Conservation (phyloP, 2,888 invertebrate genomes). For the Desoria tigrina region DNA sequence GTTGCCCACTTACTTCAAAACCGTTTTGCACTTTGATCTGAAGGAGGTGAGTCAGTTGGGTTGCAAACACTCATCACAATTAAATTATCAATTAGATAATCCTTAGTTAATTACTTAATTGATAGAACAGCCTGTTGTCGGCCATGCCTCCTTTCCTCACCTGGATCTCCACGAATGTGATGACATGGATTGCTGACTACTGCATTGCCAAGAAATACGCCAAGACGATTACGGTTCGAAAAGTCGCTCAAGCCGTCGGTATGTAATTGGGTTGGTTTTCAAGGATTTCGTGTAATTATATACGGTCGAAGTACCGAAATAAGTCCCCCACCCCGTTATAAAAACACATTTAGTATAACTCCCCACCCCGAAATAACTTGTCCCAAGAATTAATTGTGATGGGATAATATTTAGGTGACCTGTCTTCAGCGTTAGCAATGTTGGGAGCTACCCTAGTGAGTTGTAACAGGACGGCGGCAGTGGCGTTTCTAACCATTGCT, state of each 20-base stretch:
- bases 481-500: slow-evolving; percentile 65
- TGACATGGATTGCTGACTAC: not conserved
- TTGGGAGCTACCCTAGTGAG: slow-evolving; percentile 67
- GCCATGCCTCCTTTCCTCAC: slow-evolving; percentile 23
- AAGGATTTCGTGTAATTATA: too few relatives aligned
- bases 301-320: too few relatives aligned
- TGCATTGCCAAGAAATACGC: not conserved
- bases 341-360: too few relatives aligned
- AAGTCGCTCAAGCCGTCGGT: not conserved
- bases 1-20: slow-evolving; percentile 79
- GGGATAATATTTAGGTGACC: too few relatives aligned
- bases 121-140: slow-evolving; percentile 53
- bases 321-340: not conserved
- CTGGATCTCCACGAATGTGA: not conserved
- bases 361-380: not conserved
- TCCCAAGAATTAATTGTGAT: too few relatives aligned
- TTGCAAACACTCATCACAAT: too few relatives aligned
- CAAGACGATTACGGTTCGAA: not conserved
- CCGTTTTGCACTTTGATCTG: slow-evolving; percentile 77
- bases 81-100: too few relatives aligned
- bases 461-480: slow-evolving; percentile 64
- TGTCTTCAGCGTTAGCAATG: slow-evolving; percentile 66
- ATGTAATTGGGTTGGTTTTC: too few relatives aligned
- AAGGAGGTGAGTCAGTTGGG: slow-evolving; percentile 65
- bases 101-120: too few relatives aligned